Base-by-base conservation (phyloP, 2,888 invertebrate species). In the Cetonia aurata region DNA sequence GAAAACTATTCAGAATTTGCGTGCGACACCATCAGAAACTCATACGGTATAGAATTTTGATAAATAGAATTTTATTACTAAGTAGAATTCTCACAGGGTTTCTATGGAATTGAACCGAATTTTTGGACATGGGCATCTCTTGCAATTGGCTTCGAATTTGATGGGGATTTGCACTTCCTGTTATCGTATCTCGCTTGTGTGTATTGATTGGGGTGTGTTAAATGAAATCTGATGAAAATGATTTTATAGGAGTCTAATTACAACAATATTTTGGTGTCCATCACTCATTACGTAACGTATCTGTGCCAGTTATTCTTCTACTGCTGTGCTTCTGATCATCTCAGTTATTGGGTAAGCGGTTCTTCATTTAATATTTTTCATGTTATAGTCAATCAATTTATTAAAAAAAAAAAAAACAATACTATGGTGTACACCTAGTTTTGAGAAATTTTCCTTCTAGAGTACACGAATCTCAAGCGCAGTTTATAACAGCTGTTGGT, bases 21-120 rank as follows among this genome's bases (percentile, higher is more conserved):
- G 67, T 75, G 46, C 48, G 53, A n/a, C 76, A 75, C 48, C 76
- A 76, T 73, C 55, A 73, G 53, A 71, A 74, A 60, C 46, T 76
- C 41, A 52, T 75, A 52, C 37, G 56, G 75, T 73, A 70, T 71
- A 66, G 31, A 25, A 31, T 53, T 3, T 44, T 6, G 10, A 10
- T 44, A n/a, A n/a, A n/a, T 44, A 6, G 44, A 44, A 3, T 44
- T 44, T 44, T 44, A 13, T 2, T 13, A 3, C 10, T n/a, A n/a
- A 44, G 6, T 44, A 44, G 6, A 44, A 31, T 12, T 55, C 25
- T 67, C 52, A 31, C 33, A 55, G 55, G 2, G 31, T 31, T 13
- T 9, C 33, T n/a, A 25, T 10, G 0, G 1, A 59, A 59, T 10
- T 59, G 12, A 59, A 59, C 37, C 17, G 42, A 8, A 44, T 59